Conservation (phyloP, 2,888 invertebrate species). For the Lasioglossum malachurum region DNA sequence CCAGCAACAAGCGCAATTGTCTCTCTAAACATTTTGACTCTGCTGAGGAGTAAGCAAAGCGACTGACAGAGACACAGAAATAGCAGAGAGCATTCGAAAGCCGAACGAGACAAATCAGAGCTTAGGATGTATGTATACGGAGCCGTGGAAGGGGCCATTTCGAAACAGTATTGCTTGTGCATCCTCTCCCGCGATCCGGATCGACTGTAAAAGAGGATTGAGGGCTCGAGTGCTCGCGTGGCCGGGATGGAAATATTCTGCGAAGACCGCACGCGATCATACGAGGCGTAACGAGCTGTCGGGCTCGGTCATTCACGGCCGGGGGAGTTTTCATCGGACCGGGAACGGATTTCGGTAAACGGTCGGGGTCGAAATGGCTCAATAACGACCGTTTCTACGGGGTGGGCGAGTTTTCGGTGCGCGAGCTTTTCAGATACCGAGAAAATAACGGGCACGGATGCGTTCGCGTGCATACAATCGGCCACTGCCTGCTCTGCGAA, state of each 20-base stretch:
- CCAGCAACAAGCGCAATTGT: too few species aligned
- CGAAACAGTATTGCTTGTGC: not conserved
- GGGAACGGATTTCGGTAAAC: conserved; percentile 49
- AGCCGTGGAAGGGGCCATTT: not conserved
- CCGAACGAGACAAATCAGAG: not conserved
- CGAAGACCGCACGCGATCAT: conserved; percentile 49
- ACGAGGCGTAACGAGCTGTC: conserved; percentile 55
- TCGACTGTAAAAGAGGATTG: conserved; percentile 5
- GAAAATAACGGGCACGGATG: conserved; percentile 62
- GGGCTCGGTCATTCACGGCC: conserved; percentile 49
- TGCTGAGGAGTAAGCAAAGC: not conserved
- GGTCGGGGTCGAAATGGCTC: conserved; percentile 52
- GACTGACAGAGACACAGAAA: not conserved
- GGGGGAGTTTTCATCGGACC: conserved; percentile 48
- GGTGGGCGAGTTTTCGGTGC: conserved; percentile 40
- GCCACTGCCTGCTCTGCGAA: not conserved
- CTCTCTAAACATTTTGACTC: not conserved
- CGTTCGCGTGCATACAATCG: conserved; percentile 52
- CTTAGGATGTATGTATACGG: not conserved
- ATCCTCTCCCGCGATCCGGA: not conserved
- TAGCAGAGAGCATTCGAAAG: not conserved
- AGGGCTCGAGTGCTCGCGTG: not conserved
- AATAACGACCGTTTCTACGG: conserved; percentile 50
- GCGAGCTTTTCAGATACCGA: conserved; percentile 49
- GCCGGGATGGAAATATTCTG: conserved; percentile 32